A percentile compares a stretch with the other conserved stretches of the same genome.
Conservation (phyloP, 1,140 invertebrate genomes). For the Cotesia chilonis region DNA sequence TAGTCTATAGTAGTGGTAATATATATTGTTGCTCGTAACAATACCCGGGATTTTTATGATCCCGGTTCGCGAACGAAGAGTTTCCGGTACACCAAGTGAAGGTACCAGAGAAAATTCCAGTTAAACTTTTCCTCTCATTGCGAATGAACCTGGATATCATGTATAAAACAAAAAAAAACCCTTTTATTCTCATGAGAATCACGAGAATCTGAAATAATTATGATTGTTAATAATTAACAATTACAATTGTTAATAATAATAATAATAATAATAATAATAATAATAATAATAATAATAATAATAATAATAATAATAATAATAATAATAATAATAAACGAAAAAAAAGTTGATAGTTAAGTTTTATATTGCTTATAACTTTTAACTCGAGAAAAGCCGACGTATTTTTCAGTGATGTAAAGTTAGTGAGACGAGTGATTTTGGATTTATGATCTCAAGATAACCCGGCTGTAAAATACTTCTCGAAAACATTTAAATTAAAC, state of each 20-base stretch:
- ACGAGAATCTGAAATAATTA: neutral
- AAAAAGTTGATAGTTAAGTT: neutral
- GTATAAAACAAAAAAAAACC: conserved; percentile 6
- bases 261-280: too few relatives aligned
- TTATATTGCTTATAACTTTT: conserved; percentile 1
- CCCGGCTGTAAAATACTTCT: conserved; percentile 9
- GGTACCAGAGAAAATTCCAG: neutral
- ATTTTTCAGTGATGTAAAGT: conserved; percentile 5
- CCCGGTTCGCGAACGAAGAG: neutral
- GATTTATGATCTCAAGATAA: conserved; percentile 14
- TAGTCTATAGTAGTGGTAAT: neutral
- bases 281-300: too few relatives aligned
- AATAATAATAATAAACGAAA: too few relatives aligned
- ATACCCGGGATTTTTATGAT: conserved; percentile 2
- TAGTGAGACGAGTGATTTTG: conserved; percentile 4
- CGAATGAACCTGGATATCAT: conserved; percentile 12
- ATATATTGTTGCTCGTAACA: conserved; percentile 14
- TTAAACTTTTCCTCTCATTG: conserved; percentile 18
- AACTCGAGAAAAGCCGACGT: conserved; percentile 1
- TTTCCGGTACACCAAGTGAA: neutral
- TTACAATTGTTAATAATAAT: too few relatives aligned
- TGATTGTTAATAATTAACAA: too few relatives aligned
- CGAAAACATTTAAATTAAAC: conserved; percentile 18
- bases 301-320: too few relatives aligned
- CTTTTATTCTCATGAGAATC: conserved; percentile 6